phyloP scores from a whole-genome alignment of 2,797 vertebrate genomes.

The Diceros bicornis region DNA sequence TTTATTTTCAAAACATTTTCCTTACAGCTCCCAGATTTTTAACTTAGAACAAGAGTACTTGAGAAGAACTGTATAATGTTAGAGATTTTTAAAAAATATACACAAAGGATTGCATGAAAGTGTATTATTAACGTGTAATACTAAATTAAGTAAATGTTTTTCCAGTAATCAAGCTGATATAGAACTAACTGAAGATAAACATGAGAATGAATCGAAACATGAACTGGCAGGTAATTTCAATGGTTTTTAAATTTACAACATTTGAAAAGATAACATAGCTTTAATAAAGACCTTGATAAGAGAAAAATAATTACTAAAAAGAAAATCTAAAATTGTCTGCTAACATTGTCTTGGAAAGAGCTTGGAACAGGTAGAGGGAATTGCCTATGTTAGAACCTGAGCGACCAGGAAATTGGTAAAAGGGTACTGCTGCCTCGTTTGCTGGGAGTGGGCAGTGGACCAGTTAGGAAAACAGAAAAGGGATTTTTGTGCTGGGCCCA shows the following conservation, averaged over 20 bases:
- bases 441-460: not conserved
- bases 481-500: not conserved
- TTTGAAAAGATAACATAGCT: conserved; percentile 26
- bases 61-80: not conserved
- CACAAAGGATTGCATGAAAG: not conserved
- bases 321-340: too few relatives aligned
- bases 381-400: not conserved
- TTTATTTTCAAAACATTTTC: conserved; percentile 59
- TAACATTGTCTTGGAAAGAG: not conserved
- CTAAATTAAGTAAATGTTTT: conserved; percentile 73
- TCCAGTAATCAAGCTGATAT: conserved; percentile 83
- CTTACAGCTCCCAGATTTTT: not conserved
- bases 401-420: not conserved
- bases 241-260: conserved; percentile 37
- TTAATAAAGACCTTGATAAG: not conserved
- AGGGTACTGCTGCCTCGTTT: not conserved
- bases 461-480: not conserved
- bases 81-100: not conserved
- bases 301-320: not conserved
- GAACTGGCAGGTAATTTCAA: conserved; percentile 87
- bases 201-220: conserved; percentile 72
- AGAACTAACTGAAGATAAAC: conserved; percentile 74
- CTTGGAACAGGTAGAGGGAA: not conserved
- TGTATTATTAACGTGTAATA: conserved; percentile 11
- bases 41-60: conserved; percentile 18